Base-by-base conservation (phyloP, 1,140 invertebrate genomes). In the Drosophila miranda region DNA sequence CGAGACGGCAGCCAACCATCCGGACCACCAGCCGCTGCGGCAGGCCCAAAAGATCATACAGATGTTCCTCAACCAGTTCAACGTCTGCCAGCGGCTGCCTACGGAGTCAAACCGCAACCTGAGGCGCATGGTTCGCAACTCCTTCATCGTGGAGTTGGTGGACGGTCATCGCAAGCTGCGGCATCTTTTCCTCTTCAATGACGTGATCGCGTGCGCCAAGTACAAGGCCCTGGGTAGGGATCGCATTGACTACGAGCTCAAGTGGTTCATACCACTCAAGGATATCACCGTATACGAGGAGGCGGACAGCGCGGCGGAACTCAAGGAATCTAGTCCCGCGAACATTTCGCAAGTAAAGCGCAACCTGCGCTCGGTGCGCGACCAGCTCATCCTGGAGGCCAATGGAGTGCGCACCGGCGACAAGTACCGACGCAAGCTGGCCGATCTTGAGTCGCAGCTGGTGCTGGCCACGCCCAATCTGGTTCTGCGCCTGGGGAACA, bases 151-250 rank as follows among this genome's bases (percentile, higher is more conserved):
- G 6, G 97, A 98, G 92, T 92, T 97, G 21, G 94, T 95, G 0
- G 96, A 97, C 87, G 95, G 96, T 1, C 95, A 96, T 90, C 93
- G 98, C 45, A 98, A 98, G 92, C 91, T 98, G 51, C 93, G 98
- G 50, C 97, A 98, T 93, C 92, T 99, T 57, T 98, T 99, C 92
- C 93, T 99, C 23, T 98, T 98, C 90, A 98, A 97, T 90, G 97
- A 99, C 91, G 96, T 98, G 59, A 95, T 99, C 70, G 96, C 98
- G 19, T 98, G 97, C 92, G 97, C 98, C 51, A 99, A 98, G 92
- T 97, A 97, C 88, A 98, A 97, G 94, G 93, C 95, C 1, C 94
- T 95, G 30, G 95, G 95, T 0, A 93, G 95, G 30, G 96, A 97
- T 90, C 97, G 97, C 90, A 97, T 96, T 83, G 96, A 96, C 26